These are phyloP conservation scores for Selene dorsalis DNA, from an alignment of 2,797 vertebrate species.

Conservation along the genomic window DNA sequence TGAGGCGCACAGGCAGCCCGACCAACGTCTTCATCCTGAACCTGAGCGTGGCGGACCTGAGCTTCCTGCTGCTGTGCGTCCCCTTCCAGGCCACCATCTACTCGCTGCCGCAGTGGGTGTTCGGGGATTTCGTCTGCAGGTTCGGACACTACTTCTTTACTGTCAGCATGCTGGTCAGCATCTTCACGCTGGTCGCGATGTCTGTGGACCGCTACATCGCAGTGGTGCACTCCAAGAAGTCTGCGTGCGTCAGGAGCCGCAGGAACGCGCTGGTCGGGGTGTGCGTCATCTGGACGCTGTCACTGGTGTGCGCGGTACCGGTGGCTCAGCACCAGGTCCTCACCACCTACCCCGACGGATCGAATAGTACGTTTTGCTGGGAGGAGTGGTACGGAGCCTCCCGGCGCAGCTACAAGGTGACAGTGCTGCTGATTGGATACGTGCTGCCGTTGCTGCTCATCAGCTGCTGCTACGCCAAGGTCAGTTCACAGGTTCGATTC, in stretches of 20 bases:
- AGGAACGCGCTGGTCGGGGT: conserved; percentile 82
- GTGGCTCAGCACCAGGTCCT: conserved; percentile 87
- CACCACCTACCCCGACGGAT: conserved; percentile 78
- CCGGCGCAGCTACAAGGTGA: conserved; percentile 82
- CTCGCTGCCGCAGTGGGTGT: conserved; percentile 87
- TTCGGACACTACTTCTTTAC: conserved; percentile 87
- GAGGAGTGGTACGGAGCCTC: conserved; percentile 82
- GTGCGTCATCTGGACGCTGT: conserved; percentile 84
- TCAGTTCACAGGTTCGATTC: conserved; percentile 66
- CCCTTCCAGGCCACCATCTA: conserved; percentile 87
- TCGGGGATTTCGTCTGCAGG: conserved; percentile 87
- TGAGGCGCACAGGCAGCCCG: conserved; percentile 71
- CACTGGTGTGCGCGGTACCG: conserved; percentile 84
- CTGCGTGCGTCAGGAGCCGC: conserved; percentile 81
- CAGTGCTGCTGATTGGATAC: conserved; percentile 86
- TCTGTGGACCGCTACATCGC: conserved; percentile 90
- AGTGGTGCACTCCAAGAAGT: conserved; percentile 85
- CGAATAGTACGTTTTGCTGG: conserved; percentile 91
- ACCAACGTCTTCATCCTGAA: conserved; percentile 91
- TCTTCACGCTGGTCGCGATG: conserved; percentile 90
- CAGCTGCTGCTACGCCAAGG: conserved; percentile 89
- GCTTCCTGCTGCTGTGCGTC: conserved; percentile 86
- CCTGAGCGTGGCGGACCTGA: conserved; percentile 88
- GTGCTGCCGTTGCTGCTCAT: conserved; percentile 89
- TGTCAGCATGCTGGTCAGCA: conserved; percentile 89